These are phyloP conservation scores for Stegana nigrithorax DNA, from an alignment of 2,888 invertebrate genomes.

Conservation along the genomic window DNA sequence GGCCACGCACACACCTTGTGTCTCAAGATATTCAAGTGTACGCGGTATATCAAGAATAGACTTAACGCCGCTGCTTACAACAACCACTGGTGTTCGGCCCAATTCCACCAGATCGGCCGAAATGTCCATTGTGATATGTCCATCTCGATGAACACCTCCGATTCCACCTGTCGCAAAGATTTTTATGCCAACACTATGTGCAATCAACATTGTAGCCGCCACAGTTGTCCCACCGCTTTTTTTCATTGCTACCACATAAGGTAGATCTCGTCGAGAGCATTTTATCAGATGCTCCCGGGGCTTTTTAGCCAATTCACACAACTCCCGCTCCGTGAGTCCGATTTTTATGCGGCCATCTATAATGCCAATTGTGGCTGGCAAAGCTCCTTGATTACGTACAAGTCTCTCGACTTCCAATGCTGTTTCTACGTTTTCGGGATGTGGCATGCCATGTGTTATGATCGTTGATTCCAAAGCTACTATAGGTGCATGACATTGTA, in stretches of 20 bases:
- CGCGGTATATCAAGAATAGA: slow-evolving; percentile 95
- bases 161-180: slow-evolving; percentile 95
- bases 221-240: slow-evolving; percentile 95
- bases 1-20: slow-evolving; percentile 92
- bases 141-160: slow-evolving; percentile 92
- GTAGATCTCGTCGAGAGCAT: slow-evolving; percentile 88
- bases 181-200: slow-evolving; percentile 83
- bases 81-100: slow-evolving; percentile 86
- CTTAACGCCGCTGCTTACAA: slow-evolving; percentile 96
- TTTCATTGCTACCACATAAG: slow-evolving; percentile 77
- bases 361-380: slow-evolving; percentile 94
- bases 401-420: slow-evolving; percentile 82
- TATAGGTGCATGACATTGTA: slow-evolving; percentile 76
- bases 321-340: slow-evolving; percentile 76
- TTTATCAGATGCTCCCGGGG: slow-evolving; percentile 72
- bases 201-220: slow-evolving; percentile 90
- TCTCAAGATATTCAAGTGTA: slow-evolving; percentile 96
- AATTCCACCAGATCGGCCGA: slow-evolving; percentile 95
- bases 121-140: slow-evolving; percentile 87
- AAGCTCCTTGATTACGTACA: slow-evolving; percentile 80
- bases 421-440: slow-evolving; percentile 89
- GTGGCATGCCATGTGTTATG: slow-evolving; percentile 98
- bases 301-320: slow-evolving; percentile 75
- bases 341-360: slow-evolving; percentile 85
- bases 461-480: slow-evolving; percentile 98